Evolutionary conservation across 2,113 vertebrate species (phyloP), one percentile per base, ranked within the genome.

Genomic region (Neopipo cinnamomea): DNA sequence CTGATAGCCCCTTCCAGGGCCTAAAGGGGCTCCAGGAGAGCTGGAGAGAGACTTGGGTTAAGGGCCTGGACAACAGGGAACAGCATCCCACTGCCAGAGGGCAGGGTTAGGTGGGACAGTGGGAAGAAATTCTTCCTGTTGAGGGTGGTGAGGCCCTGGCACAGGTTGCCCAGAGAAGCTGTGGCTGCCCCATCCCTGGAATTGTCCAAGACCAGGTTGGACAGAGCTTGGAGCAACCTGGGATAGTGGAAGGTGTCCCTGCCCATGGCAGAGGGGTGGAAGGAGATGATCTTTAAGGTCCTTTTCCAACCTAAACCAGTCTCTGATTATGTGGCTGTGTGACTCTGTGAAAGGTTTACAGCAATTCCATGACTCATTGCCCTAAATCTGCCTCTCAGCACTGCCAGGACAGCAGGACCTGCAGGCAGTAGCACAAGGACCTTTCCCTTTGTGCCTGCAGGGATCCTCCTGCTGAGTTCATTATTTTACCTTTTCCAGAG

Each of bases 321-420:
- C 44, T 28, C 39, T 19, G 33, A 18, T 49, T 49, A 44, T 67
- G 23, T 11, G 16, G 19, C 39, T 50, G 35, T 70, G 33, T 8
- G 37, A 41, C 28, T 39, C 24, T 44, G 14, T 52, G 35, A 39
- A 52, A 52, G 27, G 9, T 46, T 88, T 55, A 7, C 77, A 78
- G 46, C 12, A 1, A 25, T 28, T 20, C 3, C 3, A 28, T 1
- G 1, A 74, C 59, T 49, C 2, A 0, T 31, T 65, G 39, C 52
- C 52, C 58, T 42, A 83, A 71, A 79, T 37, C 62, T 52, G 28
- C 59, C 56, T 47, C 4, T 2, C 28, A 28, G 6, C 28, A 0
- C 63, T 77, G 46, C 53, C 5, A 5, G 72, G 50, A 22, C 56
- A 27, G 28, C 49, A 15, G 71, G 22, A 44, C 65, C 39, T 28